phyloP scores from a whole-genome alignment of 2,797 vertebrate genomes.

The Squalus acanthias region DNA sequence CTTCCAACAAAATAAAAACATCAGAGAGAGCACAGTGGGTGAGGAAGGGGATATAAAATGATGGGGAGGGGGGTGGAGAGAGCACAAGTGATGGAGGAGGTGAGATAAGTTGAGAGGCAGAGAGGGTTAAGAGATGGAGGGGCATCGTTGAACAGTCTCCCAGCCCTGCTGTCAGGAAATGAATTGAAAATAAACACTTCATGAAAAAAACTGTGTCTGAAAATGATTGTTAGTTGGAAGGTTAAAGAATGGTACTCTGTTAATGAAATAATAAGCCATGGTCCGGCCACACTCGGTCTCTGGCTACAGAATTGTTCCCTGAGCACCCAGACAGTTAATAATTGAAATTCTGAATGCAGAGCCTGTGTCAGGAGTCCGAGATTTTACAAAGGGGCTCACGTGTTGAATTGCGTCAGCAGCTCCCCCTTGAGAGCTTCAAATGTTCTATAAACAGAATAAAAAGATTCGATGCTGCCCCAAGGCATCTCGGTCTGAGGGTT shows the following conservation, averaged over 20 bases:
- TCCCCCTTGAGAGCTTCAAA: slow-evolving; percentile 18
- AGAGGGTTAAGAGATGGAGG: background rate
- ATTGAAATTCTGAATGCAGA: slow-evolving; percentile 1
- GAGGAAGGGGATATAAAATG: background rate
- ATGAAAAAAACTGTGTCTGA: background rate
- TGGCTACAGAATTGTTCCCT: too few species aligned
- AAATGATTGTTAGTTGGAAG: background rate
- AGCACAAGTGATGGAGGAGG: background rate
- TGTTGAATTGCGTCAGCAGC: slow-evolving; percentile 8
- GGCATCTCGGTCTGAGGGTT: slow-evolving; percentile 21
- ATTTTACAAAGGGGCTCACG: slow-evolving; percentile 30
- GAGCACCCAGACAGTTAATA: background rate
- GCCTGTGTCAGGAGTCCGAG: slow-evolving; percentile 20
- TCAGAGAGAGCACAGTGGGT: too few species aligned
- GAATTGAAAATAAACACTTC: background rate
- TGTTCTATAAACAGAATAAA: slow-evolving; percentile 27
- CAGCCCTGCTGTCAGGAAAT: background rate
- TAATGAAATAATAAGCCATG: too few species aligned
- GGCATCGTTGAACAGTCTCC: too few species aligned
- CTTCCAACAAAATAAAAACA: too few species aligned
- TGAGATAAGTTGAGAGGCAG: background rate
- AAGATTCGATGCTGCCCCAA: background rate
- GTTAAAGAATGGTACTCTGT: background rate
- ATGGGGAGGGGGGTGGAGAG: background rate
- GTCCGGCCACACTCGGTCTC: too few species aligned